Evolutionary conservation across 2,797 vertebrate genomes (phyloP).

Genomic region (Lindbergichthys nudifrons): DNA sequence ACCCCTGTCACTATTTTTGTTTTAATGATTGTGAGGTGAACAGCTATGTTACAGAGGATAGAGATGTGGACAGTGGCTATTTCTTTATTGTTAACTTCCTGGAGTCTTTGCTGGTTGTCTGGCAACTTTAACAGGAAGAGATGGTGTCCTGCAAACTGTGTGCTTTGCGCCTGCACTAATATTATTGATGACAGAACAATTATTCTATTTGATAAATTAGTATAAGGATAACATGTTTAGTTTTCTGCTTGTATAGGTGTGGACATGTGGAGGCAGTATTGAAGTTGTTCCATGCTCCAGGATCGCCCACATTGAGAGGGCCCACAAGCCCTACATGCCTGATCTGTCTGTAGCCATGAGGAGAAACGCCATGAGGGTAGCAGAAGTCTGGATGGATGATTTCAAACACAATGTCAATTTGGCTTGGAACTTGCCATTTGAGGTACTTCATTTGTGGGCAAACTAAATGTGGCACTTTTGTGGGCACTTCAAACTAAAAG

Average conservation of each 20-base stretch:
- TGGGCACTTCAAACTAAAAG: too few relatives aligned
- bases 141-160: not conserved
- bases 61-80: too few relatives aligned
- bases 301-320: conserved; percentile 93
- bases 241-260: conserved; percentile 82
- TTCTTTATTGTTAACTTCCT: not conserved
- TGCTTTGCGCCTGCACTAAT: not conserved
- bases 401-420: conserved; percentile 93
- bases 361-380: conserved; percentile 91
- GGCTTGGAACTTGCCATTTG: conserved; percentile 93
- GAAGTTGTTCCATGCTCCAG: conserved; percentile 94
- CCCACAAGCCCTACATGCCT: conserved; percentile 91
- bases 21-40: not conserved
- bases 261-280: conserved; percentile 95
- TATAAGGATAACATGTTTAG: not conserved
- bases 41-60: too few relatives aligned
- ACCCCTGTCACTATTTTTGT: not conserved
- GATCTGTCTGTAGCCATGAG: conserved; percentile 88
- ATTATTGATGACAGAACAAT: not conserved
- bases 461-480: too few relatives aligned
- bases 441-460: conserved; percentile 69
- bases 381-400: conserved; percentile 95
- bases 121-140: not conserved
- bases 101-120: not conserved
- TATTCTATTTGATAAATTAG: not conserved